phyloP scores from a whole-genome alignment of 1,140 invertebrate species.

The Pinna nobilis region DNA sequence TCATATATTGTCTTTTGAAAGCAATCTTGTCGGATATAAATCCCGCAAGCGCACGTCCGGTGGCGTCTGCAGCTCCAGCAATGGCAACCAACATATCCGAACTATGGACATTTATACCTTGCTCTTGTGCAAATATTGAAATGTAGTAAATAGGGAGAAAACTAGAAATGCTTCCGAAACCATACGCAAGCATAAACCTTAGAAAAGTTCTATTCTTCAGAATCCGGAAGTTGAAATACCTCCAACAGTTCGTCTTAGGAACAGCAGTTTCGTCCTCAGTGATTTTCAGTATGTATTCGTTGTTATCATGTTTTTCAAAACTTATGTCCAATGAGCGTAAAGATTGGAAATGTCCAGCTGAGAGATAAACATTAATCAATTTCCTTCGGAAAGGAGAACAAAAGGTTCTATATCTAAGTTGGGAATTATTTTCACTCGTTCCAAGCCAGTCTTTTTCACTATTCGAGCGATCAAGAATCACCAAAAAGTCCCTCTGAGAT shows the following conservation, averaged over 20 bases:
- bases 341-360: background rate
- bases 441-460: no score
- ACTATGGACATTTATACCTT: background rate
- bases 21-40: conserved; percentile 1
- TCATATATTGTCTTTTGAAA: conserved; percentile 1
- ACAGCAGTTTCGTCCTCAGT: background rate
- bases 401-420: background rate
- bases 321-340: background rate
- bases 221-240: background rate
- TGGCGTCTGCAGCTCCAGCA: background rate
- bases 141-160: background rate
- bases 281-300: background rate
- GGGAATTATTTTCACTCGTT: background rate
- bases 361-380: background rate
- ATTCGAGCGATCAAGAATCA: no score
- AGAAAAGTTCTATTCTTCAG: conserved; percentile 16
- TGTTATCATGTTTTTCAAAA: background rate
- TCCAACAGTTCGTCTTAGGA: no score
- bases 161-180: background rate
- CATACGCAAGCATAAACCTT: conserved; percentile 11
- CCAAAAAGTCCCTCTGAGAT: background rate
- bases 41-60: conserved; percentile 8
- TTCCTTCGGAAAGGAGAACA: background rate
- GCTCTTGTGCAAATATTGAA: conserved; percentile 16
- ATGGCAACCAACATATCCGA: conserved; percentile 5